Base-by-base conservation (phyloP, 2,113 vertebrate species). In the Crotalus viridis region DNA sequence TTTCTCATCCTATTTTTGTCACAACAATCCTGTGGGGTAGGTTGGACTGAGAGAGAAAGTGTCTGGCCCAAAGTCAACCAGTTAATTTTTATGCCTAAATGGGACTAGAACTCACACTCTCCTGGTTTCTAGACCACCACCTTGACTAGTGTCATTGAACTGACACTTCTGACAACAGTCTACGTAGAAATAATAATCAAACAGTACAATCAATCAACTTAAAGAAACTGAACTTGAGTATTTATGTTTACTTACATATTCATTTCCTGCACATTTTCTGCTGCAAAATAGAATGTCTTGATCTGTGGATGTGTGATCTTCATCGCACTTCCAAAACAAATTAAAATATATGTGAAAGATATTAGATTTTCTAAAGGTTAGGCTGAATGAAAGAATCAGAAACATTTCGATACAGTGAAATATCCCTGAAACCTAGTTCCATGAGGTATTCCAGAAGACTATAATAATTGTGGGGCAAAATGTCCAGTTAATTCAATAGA, bases 231-330 rank as follows among this genome's bases (percentile, higher is more conserved):
- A 94, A 51, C 93, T 5, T 92, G 39, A 81, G 92, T 87, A 24
- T 43, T 94, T 2, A 0, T 74, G 94, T 90, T 51, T 97, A 98
- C 99, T 99, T 98, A 99, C 99, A 97, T 28, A 54, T 98, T 99
- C 99, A 99, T 99, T 95, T 99, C 99, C 85, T 99, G 98, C 10
- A 96, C 96, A 97, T 97, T 99, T 96, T 99, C 99, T 88, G 99
- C 99, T 2, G 99, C 99, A 96, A 99, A 99, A 96, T 99, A 99
- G 97, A 99, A 99, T 94, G 98, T 98, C 98, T 99, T 99, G 97
- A 99, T 98, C 88, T 99, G 98, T 56, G 98, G 98, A 95, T 99
- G 99, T 94, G 98, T 99, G 91, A 99, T 98, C 98, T 99, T 99
- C 94, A 99, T 98, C 19, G 99, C 99, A 96, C 99, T 99, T 96